Conservation (phyloP, 2,113 vertebrate species). For the Ctenomys sociabilis region DNA sequence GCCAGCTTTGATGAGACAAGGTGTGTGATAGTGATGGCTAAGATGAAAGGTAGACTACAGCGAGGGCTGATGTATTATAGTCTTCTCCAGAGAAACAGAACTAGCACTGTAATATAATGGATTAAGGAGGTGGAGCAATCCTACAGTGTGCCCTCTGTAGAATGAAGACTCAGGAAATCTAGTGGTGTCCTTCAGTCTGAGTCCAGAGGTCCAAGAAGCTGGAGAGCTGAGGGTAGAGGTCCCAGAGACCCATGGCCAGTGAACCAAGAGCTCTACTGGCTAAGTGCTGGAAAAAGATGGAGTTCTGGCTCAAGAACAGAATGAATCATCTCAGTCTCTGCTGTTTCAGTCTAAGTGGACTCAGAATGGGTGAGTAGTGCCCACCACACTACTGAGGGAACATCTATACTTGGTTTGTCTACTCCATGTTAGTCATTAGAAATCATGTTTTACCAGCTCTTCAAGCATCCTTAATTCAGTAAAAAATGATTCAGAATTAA, state of each 20-base stretch:
- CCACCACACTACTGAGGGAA: not conserved
- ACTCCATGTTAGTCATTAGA: not conserved
- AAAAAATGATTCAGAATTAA: not conserved
- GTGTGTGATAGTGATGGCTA: not conserved
- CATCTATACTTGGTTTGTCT: not conserved
- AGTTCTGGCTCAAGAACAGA: not conserved
- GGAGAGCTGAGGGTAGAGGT: not conserved
- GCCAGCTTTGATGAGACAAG: not conserved
- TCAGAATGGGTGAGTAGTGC: not conserved
- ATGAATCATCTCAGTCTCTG: not conserved
- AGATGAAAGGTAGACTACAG: too few relatives aligned
- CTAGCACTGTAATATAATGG: not conserved
- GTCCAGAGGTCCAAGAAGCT: not conserved
- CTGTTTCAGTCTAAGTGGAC: not conserved
- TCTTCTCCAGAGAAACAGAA: not conserved
- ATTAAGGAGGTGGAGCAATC: not conserved
- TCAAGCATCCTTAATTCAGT: not conserved
- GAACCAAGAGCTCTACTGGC: not conserved
- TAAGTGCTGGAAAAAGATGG: not conserved
- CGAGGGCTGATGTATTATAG: not conserved
- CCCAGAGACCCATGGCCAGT: not conserved
- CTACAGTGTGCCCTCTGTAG: not conserved
- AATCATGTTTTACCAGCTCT: not conserved
- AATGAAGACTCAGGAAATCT: not conserved
- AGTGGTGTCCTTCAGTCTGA: not conserved